Evolutionary conservation across 64 coral and sea anemone species (phyloP).

Genomic region (Montipora cactus): DNA sequence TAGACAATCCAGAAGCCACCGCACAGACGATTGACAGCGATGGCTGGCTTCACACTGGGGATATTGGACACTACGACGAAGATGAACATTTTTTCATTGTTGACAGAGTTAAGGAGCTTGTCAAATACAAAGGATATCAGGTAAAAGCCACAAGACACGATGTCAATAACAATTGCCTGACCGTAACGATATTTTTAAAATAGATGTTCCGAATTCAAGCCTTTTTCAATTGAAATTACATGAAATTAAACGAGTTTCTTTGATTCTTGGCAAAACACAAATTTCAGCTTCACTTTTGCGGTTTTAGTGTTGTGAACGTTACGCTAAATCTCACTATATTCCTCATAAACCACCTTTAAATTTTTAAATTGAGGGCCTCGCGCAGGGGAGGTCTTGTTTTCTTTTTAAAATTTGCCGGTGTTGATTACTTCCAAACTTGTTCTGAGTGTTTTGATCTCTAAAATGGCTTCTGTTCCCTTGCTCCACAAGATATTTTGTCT

Average conservation of each 20-base stretch:
- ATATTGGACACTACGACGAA: constrained; percentile 81
- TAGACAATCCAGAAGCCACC: constrained; percentile 71
- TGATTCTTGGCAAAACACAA: not conserved
- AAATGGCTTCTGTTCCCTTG: no score
- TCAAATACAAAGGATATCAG: constrained; percentile 84
- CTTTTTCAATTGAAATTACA: no score
- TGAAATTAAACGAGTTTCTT: no score
- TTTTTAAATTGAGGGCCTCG: not conserved
- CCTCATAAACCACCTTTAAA: not conserved
- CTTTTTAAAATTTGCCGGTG: no score
- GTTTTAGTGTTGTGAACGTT: not conserved
- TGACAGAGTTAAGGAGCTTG: constrained; percentile 75
- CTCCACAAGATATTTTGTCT: no score
- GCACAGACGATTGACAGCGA: constrained; percentile 62
- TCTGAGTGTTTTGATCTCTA: no score
- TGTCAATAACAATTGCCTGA: no score
- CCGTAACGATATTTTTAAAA: no score
- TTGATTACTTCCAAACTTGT: no score
- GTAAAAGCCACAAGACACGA: not conserved
- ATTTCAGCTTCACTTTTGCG: not conserved
- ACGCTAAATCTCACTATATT: not conserved
- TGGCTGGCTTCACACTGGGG: constrained; percentile 83
- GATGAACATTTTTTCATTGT: constrained; percentile 79
- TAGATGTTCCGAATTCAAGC: no score
- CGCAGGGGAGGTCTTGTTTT: no score